Evolutionary conservation across 2,888 invertebrate species (phyloP).

Genomic region (Unio delphinus): DNA sequence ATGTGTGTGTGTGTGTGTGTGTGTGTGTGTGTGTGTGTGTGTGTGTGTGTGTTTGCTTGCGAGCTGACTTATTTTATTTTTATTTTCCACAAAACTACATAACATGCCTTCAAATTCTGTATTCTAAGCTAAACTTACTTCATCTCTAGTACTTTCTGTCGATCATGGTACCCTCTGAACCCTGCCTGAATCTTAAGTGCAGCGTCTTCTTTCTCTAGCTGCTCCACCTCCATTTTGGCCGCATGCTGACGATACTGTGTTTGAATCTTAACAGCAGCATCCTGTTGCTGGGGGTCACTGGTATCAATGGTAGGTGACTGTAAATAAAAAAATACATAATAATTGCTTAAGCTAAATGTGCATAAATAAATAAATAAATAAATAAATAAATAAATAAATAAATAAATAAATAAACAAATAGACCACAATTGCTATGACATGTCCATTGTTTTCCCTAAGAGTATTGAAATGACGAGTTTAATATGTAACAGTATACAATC

Average conservation of each 20-base stretch:
- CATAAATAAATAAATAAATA: background rate
- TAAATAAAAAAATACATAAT: slow-evolving; percentile 9
- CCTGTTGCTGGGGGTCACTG: slow-evolving; percentile 64
- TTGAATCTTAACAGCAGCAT: slow-evolving; percentile 68
- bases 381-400: background rate
- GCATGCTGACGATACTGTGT: slow-evolving; percentile 66
- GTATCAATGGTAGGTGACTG: slow-evolving; percentile 64
- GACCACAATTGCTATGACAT: background rate
- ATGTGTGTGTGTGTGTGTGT: too few species aligned
- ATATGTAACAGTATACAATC: too few species aligned
- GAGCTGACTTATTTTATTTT: too few species aligned
- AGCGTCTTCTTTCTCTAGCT: slow-evolving; percentile 62
- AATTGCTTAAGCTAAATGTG: background rate
- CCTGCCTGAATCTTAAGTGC: slow-evolving; percentile 69
- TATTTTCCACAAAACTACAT: too few species aligned
- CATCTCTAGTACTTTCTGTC: slow-evolving; percentile 56
- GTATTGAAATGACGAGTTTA: too few species aligned
- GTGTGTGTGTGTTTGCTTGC: too few species aligned
- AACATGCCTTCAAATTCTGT: too few species aligned
- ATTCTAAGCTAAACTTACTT: slow-evolving; percentile 39
- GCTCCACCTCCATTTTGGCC: slow-evolving; percentile 60
- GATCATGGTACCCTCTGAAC: slow-evolving; percentile 63
- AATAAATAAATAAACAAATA: slow-evolving; percentile 1
- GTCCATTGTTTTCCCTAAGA: too few species aligned
- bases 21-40: too few species aligned